A percentile compares a stretch with the other conserved stretches of the same genome.
These are phyloP conservation scores for Echeneis naucrates DNA, from an alignment of 2,797 vertebrate genomes.

Conservation along the genomic window DNA sequence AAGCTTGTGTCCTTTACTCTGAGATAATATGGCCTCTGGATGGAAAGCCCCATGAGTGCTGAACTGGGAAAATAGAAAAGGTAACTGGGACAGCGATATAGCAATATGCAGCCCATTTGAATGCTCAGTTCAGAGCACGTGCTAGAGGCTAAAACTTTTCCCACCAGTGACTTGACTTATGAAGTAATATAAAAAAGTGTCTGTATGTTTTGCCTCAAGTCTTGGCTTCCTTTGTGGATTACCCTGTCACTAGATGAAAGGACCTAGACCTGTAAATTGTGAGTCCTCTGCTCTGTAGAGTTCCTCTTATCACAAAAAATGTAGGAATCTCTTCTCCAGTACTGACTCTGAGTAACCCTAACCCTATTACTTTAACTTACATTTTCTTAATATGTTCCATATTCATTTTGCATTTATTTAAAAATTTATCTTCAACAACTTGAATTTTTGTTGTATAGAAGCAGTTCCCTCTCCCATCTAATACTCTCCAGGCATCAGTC, in stretches of 20 bases:
- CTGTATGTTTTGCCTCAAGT: not conserved
- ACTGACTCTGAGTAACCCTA: not conserved
- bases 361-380: not conserved
- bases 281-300: not conserved
- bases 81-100: slow-evolving; percentile 31
- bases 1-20: slow-evolving; percentile 7
- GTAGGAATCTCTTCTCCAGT: not conserved
- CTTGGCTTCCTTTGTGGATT: not conserved
- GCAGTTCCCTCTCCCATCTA: slow-evolving; percentile 18
- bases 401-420: too few species aligned
- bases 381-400: not conserved
- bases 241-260: slow-evolving; percentile 4
- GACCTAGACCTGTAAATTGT: not conserved
- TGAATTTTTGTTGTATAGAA: slow-evolving; percentile 3
- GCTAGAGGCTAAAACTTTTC: slow-evolving; percentile 26
- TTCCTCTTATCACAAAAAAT: not conserved
- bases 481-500: slow-evolving; percentile 7
- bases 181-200: slow-evolving; percentile 26
- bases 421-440: slow-evolving; percentile 5
- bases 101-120: slow-evolving; percentile 17
- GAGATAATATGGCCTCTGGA: slow-evolving; percentile 5
- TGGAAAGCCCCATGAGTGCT: slow-evolving; percentile 39
- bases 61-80: slow-evolving; percentile 22
- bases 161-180: slow-evolving; percentile 20
- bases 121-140: slow-evolving; percentile 4